Conservation (phyloP, 2,113 vertebrate species). For the Anguilla rostrata region DNA sequence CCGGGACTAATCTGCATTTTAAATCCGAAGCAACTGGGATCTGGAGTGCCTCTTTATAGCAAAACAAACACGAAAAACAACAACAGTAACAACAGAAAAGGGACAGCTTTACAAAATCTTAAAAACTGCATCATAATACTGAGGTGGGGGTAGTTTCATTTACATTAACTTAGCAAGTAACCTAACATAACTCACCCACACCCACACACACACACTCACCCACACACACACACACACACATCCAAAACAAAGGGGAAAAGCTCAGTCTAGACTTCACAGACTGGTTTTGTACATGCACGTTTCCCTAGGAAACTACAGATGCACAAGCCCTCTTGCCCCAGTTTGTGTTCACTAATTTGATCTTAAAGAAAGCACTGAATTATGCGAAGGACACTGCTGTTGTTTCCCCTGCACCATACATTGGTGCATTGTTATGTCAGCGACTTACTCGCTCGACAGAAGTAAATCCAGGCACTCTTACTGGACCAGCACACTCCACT, state of each 20-base stretch:
- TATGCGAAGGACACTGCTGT: too few relatives aligned
- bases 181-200: too few relatives aligned
- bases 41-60: not conserved
- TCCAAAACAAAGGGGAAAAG: not conserved
- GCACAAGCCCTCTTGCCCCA: not conserved
- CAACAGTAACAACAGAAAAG: not conserved
- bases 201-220: too few relatives aligned
- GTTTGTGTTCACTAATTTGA: not conserved
- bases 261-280: not conserved
- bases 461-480: not conserved
- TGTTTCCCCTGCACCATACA: not conserved
- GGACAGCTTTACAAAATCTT: too few relatives aligned
- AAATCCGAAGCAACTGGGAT: conserved; percentile 24
- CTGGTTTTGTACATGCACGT: not conserved
- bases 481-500: not conserved
- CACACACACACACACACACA: not conserved
- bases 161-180: not conserved
- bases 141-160: not conserved
- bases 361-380: not conserved
- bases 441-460: not conserved
- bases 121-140: not conserved
- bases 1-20: conserved; percentile 18
- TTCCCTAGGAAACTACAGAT: too few relatives aligned
- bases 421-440: not conserved
- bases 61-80: too few relatives aligned